phyloP scores from a whole-genome alignment of 53 echinoderm and acorn worm genomes.

The Echinometra lucunter region DNA sequence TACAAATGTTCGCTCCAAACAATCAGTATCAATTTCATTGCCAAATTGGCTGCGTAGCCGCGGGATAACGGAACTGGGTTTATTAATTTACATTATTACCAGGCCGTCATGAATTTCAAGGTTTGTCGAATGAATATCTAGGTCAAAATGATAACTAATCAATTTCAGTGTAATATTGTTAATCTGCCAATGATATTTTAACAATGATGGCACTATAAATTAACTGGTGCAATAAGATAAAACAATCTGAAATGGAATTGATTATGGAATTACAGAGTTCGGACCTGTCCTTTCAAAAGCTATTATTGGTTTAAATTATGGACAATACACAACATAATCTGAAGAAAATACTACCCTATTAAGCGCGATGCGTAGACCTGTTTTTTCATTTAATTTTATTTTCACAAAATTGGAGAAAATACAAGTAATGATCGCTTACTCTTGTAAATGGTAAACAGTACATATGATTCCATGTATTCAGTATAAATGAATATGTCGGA shows the following conservation, averaged over 20 bases:
- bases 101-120: neutral
- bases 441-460: neutral
- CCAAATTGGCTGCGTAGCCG: conserved; percentile 16
- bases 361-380: neutral
- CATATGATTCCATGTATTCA: too few relatives aligned
- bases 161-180: conserved; percentile 1
- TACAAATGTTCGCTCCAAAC: neutral
- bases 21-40: conserved; percentile 3
- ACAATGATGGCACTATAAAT: neutral
- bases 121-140: neutral
- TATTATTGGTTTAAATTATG: neutral
- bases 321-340: neutral
- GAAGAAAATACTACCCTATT: neutral
- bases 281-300: neutral
- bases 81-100: neutral
- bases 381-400: neutral
- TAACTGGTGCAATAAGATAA: neutral
- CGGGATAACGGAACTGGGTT: conserved; percentile 17
- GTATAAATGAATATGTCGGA: too few relatives aligned
- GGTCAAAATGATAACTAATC: neutral
- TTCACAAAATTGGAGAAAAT: neutral
- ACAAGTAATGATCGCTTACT: neutral
- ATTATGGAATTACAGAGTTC: neutral
- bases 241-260: neutral
- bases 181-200: neutral